Conservation (phyloP, 2,888 invertebrate genomes). For the Cremastinae sp. region DNA sequence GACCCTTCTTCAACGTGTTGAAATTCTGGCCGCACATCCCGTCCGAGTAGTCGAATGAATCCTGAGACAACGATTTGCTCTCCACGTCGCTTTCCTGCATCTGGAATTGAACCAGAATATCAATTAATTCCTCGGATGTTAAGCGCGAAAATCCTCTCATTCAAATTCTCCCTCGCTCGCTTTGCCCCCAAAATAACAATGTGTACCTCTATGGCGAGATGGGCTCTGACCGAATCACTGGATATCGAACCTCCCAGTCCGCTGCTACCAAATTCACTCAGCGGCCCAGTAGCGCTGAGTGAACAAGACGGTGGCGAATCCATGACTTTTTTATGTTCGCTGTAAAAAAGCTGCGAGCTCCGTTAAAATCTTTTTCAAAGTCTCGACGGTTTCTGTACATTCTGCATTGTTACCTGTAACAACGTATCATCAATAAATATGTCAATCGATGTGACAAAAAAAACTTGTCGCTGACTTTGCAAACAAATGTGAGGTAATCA, state of each 20-base stretch:
- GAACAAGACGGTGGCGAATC: constrained; percentile 90
- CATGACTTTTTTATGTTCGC: constrained; percentile 80
- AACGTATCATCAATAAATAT: neutral
- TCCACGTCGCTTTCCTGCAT: constrained; percentile 92
- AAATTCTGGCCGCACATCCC: constrained; percentile 91
- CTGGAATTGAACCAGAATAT: constrained; percentile 79
- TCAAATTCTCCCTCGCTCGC: neutral
- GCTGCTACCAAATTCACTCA: constrained; percentile 89
- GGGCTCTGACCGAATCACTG: constrained; percentile 87
- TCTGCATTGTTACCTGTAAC: constrained; percentile 73
- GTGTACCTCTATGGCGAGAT: constrained; percentile 85
- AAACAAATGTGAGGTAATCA: no score
- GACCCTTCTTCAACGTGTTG: constrained; percentile 91
- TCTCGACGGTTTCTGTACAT: constrained; percentile 68
- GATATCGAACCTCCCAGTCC: constrained; percentile 89
- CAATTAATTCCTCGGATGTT: constrained; percentile 50
- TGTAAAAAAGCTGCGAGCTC: constrained; percentile 32
- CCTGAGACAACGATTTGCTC: constrained; percentile 88
- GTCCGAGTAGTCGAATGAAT: constrained; percentile 90
- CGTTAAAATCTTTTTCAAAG: constrained; percentile 63
- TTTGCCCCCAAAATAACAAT: constrained; percentile 34
- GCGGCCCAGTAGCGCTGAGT: constrained; percentile 88
- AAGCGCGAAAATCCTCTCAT: neutral
- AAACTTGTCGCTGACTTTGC: no score
- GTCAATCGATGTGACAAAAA: neutral